Evolutionary conservation across 2,888 invertebrate genomes (phyloP).

Genomic region (Thera obeliscata): DNA sequence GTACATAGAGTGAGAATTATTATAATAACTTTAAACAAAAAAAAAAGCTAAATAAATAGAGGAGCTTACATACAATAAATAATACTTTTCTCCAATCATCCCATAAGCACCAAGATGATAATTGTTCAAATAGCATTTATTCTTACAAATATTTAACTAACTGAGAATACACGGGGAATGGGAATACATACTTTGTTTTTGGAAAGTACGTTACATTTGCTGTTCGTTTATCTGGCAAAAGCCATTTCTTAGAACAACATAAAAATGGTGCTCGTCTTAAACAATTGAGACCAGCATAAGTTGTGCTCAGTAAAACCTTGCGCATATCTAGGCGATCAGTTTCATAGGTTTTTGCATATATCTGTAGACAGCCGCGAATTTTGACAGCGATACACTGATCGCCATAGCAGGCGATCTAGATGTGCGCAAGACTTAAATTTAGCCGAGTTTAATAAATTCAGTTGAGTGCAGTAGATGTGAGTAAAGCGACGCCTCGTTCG

Average conservation of each 20-base stretch:
- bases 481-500: conserved; percentile 98
- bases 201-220: not conserved
- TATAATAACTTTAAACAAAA: conserved; percentile 1
- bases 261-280: not conserved
- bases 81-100: conserved; percentile 11
- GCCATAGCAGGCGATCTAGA: no score
- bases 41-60: conserved; percentile 16
- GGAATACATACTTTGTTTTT: not conserved
- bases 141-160: not conserved
- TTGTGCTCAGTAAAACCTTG: no score
- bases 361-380: no score
- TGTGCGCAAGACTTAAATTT: no score
- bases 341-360: no score
- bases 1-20: conserved; percentile 4
- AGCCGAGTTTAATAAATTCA: conserved; percentile 33
- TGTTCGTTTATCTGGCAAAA: no score
- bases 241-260: not conserved
- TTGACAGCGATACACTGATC: no score
- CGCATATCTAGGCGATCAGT: no score
- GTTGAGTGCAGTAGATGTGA: conserved; percentile 96
- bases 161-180: not conserved
- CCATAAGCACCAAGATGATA: conserved; percentile 16
- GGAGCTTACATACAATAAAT: conserved; percentile 13
- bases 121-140: not conserved
- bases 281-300: no score